phyloP scores from a whole-genome alignment of 2,797 vertebrate species.

The Acomys russatus region DNA sequence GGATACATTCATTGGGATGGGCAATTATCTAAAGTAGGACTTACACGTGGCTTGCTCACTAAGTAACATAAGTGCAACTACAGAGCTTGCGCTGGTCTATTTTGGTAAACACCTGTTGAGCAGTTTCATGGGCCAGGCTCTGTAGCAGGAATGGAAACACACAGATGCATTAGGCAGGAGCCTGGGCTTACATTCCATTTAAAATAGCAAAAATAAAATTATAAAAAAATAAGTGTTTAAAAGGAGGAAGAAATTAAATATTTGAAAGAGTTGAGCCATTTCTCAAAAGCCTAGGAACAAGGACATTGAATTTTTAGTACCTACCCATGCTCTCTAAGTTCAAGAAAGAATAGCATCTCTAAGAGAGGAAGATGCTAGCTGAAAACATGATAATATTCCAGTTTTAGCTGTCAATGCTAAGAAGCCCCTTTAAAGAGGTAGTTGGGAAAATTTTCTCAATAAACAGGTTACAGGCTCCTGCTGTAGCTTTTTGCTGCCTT shows the following conservation, averaged over 20 bases:
- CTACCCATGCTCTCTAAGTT: neutral
- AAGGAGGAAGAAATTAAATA: constrained; percentile 22
- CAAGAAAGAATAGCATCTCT: neutral
- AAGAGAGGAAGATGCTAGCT: neutral
- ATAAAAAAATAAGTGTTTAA: constrained; percentile 17
- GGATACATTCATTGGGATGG: neutral
- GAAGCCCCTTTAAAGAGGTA: constrained; percentile 22
- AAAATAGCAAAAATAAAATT: constrained; percentile 26
- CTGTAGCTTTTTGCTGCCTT: neutral
- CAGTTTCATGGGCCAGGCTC: neutral
- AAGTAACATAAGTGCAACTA: neutral
- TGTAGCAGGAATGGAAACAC: neutral
- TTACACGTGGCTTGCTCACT: neutral
- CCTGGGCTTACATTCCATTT: neutral
- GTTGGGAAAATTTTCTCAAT: neutral
- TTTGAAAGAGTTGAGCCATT: constrained; percentile 25
- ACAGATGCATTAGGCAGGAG: neutral
- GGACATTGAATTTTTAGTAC: constrained; percentile 7
- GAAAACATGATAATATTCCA: neutral
- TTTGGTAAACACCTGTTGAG: constrained; percentile 10
- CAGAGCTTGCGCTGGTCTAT: neutral
- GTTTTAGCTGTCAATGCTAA: constrained; percentile 18
- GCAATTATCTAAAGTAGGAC: constrained; percentile 50
- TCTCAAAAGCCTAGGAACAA: constrained; percentile 21
- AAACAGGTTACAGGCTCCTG: constrained; percentile 2